These are phyloP conservation scores for Pedetes capensis DNA, from an alignment of 2,113 vertebrate genomes.

Conservation along the genomic window DNA sequence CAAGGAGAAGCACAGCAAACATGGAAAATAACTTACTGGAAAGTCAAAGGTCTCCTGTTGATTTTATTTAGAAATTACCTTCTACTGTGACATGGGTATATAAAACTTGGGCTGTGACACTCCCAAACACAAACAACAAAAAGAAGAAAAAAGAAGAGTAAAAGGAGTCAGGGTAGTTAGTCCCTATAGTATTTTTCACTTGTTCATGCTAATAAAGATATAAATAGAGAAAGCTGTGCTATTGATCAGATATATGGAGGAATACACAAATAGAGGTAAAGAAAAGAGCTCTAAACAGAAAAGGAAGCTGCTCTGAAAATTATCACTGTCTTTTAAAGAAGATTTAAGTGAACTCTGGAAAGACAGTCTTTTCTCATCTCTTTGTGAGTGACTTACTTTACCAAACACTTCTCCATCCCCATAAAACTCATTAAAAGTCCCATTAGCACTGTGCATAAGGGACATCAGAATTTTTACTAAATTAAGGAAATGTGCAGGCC, in stretches of 20 bases:
- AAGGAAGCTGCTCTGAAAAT: neutral
- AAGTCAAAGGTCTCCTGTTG: conserved; percentile 36
- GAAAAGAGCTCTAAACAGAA: neutral
- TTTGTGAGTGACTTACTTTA: neutral
- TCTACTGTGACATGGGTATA: conserved; percentile 18
- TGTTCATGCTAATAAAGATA: neutral
- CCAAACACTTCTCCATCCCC: neutral
- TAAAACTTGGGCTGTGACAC: neutral
- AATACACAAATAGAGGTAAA: neutral
- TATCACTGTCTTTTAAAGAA: neutral
- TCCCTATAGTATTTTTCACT: neutral
- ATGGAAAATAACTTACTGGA: conserved; percentile 62
- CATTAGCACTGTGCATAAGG: neutral
- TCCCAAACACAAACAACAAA: neutral
- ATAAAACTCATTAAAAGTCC: neutral
- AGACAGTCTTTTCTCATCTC: neutral
- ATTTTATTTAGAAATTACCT: conserved; percentile 59
- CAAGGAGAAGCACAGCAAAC: conserved; percentile 40
- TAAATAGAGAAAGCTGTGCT: neutral
- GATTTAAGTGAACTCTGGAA: neutral
- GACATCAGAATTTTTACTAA: neutral
- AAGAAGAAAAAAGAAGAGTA: neutral
- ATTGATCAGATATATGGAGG: neutral
- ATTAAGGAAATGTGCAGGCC: neutral
- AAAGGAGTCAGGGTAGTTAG: neutral